phyloP scores from a whole-genome alignment of 2,113 vertebrate genomes.

The Trochalopteron elliotii region DNA sequence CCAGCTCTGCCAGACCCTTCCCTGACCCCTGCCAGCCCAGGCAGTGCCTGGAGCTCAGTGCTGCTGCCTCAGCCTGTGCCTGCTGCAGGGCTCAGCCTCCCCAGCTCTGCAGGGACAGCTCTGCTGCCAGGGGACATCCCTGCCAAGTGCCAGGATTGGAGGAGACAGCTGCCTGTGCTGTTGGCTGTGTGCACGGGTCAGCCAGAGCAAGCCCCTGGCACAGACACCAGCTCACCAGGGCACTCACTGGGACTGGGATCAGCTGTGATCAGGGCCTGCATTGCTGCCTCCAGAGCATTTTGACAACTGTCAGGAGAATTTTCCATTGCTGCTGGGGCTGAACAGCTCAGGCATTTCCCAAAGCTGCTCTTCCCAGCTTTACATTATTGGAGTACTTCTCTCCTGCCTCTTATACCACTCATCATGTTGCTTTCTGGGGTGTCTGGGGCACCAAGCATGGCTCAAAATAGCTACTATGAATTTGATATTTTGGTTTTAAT shows the following conservation, averaged over 20 bases:
- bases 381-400: accelerated
- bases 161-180: background rate
- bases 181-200: background rate
- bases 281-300: background rate
- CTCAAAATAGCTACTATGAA: background rate
- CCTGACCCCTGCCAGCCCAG: background rate
- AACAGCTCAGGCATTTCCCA: background rate
- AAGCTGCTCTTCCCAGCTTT: background rate
- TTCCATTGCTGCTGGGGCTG: background rate
- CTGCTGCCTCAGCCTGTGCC: background rate
- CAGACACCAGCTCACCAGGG: background rate
- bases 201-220: background rate
- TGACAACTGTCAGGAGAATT: background rate
- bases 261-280: background rate
- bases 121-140: background rate
- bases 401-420: background rate
- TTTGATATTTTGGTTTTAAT: background rate
- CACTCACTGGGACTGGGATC: accelerated
- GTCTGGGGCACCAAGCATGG: background rate
- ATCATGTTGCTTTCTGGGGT: background rate
- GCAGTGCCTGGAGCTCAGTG: background rate
- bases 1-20: background rate
- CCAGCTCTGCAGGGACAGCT: background rate
- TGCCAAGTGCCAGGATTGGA: accelerated
- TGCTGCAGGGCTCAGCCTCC: background rate